phyloP scores from a whole-genome alignment of 2,113 vertebrate genomes.

The Ophthalmolycus amberensis region DNA sequence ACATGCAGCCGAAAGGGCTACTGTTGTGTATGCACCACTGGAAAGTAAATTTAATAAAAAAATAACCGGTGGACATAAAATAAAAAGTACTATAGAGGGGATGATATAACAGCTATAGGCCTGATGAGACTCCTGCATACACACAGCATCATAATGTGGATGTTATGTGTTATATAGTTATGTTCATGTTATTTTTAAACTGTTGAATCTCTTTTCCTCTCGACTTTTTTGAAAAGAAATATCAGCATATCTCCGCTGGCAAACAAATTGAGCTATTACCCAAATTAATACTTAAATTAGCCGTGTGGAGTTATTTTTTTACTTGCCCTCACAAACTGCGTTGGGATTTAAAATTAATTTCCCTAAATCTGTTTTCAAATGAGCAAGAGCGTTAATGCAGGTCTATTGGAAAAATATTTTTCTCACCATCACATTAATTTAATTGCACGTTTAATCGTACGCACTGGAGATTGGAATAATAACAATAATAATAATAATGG shows the following conservation, averaged over 20 bases:
- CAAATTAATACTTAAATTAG: slow-evolving; percentile 68
- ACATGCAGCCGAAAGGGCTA: background rate
- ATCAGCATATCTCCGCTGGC: slow-evolving; percentile 36
- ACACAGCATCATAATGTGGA: background rate
- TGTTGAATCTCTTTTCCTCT: background rate
- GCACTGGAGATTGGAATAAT: slow-evolving; percentile 48
- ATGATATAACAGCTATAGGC: background rate
- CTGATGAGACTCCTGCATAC: slow-evolving; percentile 1
- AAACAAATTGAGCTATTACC: slow-evolving; percentile 58
- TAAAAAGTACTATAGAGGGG: background rate
- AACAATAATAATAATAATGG: slow-evolving; percentile 60
- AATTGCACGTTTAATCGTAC: slow-evolving; percentile 61
- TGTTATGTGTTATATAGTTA: background rate
- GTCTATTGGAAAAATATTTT: slow-evolving; percentile 65
- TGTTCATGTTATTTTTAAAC: slow-evolving; percentile 4
- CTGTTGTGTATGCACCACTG: slow-evolving; percentile 1
- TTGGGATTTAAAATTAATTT: slow-evolving; percentile 67
- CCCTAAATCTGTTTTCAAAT: slow-evolving; percentile 65
- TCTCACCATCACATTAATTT: slow-evolving; percentile 67
- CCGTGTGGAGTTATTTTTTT: slow-evolving; percentile 32
- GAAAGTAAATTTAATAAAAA: slow-evolving; percentile 7
- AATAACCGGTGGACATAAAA: slow-evolving; percentile 8
- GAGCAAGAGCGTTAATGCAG: slow-evolving; percentile 66
- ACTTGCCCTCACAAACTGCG: slow-evolving; percentile 41
- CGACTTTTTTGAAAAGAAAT: slow-evolving; percentile 14